Evolutionary conservation across 2,888 invertebrate genomes (phyloP), one percentile per base, ranked within the genome.

Genomic region (Parnassius apollo): DNA sequence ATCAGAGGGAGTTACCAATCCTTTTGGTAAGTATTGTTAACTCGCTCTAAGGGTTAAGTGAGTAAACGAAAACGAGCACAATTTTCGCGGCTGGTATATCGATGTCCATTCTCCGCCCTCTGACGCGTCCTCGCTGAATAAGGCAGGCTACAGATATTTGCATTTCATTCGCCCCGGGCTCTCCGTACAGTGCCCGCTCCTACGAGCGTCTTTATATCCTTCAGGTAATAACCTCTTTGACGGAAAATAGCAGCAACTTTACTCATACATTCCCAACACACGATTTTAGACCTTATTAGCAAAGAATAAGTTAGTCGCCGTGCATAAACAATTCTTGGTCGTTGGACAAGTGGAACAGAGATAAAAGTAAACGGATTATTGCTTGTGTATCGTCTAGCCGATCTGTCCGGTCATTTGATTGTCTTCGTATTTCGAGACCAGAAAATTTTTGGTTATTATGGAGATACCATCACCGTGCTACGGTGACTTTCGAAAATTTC

Each of bases 211-310:
- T 72, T 85, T 87, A 90, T 88, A 80, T 86, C 85, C 82, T 87
- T 85, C 90, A 90, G 90, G 90, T 90, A 90, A 89, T 90, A 90
- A 90, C 90, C 85, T 87, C 89, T 88, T 88, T 88, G 89, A 88
- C 85, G 82, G 83, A 84, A 85, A 82, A 71, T 71, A 73, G 72
- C 69, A 18, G 57, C 80, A 59, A 69, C 46, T 50, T 66, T 62
- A 62, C 18, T 10, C 10, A 10, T n/a, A 42, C 52, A 25, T 3
- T 22, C 10, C 4, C 13, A 18, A 13, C 44, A 57, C 4, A 1
- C n/a, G 1, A 69, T 18, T 66, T 48, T 75, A 12, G 65, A 69
- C 74, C 66, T 59, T 83, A 77, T 63, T 0, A 0, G 1, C 2
- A 42, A 3, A 4, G 0, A 0, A 9, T 66, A 74, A 78, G 66